Conservation (phyloP, 2,888 invertebrate species). For the Dermolepida albohirtum region DNA sequence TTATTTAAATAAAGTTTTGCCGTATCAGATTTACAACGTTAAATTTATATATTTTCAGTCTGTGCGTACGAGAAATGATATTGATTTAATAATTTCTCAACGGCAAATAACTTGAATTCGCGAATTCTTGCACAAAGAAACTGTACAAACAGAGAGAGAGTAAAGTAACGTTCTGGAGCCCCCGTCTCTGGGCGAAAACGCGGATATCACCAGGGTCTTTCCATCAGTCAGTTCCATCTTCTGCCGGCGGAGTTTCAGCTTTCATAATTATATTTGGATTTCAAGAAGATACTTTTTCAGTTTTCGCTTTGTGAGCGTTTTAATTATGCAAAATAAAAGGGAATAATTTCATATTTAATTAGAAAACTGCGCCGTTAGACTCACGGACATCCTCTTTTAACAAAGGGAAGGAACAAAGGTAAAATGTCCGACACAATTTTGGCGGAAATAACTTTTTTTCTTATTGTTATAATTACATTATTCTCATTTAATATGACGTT, state of each 20-base stretch:
- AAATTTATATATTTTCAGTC: not conserved
- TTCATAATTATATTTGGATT: conserved; percentile 39
- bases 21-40: not conserved
- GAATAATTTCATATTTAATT: conserved; percentile 37
- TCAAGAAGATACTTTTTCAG: conserved; percentile 56
- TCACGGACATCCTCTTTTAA: conserved; percentile 13
- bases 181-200: conserved; percentile 1
- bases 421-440: conserved; percentile 28
- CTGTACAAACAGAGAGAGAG: conserved; percentile 30
- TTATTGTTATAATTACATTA: no score
- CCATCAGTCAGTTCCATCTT: no score
- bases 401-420: conserved; percentile 20
- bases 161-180: not conserved
- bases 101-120: conserved; percentile 27
- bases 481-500: no score
- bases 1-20: not conserved
- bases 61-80: conserved; percentile 1
- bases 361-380: conserved; percentile 5
- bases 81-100: conserved; percentile 32
- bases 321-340: conserved; percentile 53
- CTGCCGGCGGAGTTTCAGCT: conserved; percentile 25
- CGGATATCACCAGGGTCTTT: not conserved
- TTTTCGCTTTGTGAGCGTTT: conserved; percentile 58
- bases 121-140: conserved; percentile 25
- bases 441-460: not conserved